A percentile compares a stretch with the other conserved stretches of the same genome.
Evolutionary conservation across 2,113 vertebrate genomes (phyloP).

Genomic region (Dipodomys merriami): DNA sequence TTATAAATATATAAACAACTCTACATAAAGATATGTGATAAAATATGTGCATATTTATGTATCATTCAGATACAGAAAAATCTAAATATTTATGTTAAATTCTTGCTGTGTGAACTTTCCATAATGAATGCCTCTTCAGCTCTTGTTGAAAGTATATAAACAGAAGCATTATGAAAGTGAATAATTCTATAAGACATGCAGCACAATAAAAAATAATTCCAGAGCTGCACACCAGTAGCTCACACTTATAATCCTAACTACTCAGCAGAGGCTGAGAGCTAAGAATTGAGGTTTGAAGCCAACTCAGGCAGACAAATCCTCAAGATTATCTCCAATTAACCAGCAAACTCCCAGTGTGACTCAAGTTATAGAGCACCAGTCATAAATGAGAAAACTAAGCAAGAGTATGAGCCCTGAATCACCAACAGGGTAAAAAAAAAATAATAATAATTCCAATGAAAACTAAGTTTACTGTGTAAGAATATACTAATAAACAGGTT

Average conservation of each 20-base stretch:
- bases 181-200: background rate
- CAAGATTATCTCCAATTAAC: too few species aligned
- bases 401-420: too few species aligned
- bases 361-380: too few species aligned
- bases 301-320: too few species aligned
- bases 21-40: background rate
- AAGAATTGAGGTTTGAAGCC: too few species aligned
- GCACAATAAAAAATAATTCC: constrained; percentile 17
- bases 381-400: too few species aligned
- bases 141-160: background rate
- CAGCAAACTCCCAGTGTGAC: too few species aligned
- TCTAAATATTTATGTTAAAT: background rate
- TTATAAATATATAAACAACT: constrained; percentile 17
- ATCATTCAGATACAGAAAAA: background rate
- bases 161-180: constrained; percentile 12
- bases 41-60: background rate
- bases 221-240: too few species aligned
- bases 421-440: background rate
- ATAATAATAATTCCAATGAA: background rate
- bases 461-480: background rate
- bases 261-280: too few species aligned
- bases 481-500: background rate
- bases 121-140: background rate
- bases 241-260: too few species aligned
- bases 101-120: background rate